These are phyloP conservation scores for Ctenodactylus gundi DNA, from an alignment of 2,113 vertebrate species.

Conservation along the genomic window DNA sequence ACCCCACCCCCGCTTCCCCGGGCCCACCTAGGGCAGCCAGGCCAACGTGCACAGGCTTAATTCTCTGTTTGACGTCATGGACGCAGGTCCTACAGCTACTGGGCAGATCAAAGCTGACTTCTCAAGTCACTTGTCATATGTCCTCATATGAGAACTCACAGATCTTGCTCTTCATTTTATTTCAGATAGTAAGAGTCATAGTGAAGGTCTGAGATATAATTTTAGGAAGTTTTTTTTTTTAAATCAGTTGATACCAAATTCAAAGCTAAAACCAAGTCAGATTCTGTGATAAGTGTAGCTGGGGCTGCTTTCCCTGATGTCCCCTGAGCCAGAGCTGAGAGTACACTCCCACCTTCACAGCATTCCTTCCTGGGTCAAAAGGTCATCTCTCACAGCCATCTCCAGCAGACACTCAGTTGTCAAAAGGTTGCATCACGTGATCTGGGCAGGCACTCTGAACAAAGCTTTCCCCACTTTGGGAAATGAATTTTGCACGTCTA, in stretches of 20 bases:
- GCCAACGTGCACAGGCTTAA: background rate
- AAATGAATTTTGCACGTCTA: constrained; percentile 80
- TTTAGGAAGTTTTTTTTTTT: constrained; percentile 68
- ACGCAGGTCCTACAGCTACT: background rate
- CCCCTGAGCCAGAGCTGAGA: constrained; percentile 84
- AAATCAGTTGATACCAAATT: background rate
- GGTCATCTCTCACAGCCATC: constrained; percentile 93
- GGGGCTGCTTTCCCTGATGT: constrained; percentile 81
- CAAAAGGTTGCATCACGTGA: constrained; percentile 90
- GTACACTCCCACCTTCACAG: constrained; percentile 90
- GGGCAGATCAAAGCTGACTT: constrained; percentile 4
- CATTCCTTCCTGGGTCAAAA: constrained; percentile 93
- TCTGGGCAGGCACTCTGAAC: constrained; percentile 86
- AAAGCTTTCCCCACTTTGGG: constrained; percentile 85
- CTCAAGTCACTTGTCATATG: background rate
- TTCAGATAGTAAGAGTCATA: background rate
- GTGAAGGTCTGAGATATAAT: constrained; percentile 33
- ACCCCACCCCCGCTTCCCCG: background rate
- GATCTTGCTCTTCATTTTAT: constrained; percentile 26
- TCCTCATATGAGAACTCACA: background rate
- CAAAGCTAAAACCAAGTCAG: constrained; percentile 36
- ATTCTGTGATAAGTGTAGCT: background rate
- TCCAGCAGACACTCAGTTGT: constrained; percentile 93
- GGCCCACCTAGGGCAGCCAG: background rate
- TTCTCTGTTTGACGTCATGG: background rate